These are phyloP conservation scores for Pteruthius melanotis DNA, from an alignment of 2,113 vertebrate genomes.

Conservation along the genomic window DNA sequence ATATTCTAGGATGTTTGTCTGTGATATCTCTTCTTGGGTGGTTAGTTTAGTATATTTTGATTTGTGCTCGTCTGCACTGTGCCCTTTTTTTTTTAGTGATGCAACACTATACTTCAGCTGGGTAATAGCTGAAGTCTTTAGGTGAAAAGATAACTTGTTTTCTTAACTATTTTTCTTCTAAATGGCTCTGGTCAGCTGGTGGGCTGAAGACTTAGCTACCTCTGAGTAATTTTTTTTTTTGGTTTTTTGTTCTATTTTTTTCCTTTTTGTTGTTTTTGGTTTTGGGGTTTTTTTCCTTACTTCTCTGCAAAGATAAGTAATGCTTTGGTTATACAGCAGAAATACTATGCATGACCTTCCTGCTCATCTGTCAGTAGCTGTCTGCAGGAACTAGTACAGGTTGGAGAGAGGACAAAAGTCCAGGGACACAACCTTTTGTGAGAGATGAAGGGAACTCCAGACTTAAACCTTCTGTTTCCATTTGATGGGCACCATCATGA, in stretches of 20 bases:
- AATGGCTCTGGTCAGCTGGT: background rate
- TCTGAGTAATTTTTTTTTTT: background rate
- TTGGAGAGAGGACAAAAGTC: rapidly evolving
- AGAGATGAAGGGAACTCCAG: background rate
- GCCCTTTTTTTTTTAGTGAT: background rate
- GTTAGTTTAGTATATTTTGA: background rate
- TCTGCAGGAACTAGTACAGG: background rate
- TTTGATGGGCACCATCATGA: background rate
- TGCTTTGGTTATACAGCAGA: background rate
- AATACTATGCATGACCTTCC: background rate
- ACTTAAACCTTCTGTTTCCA: background rate
- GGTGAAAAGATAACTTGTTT: background rate
- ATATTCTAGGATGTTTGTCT: background rate
- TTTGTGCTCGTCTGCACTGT: background rate
- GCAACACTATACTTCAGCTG: background rate
- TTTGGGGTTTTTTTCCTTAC: background rate
- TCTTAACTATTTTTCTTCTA: background rate
- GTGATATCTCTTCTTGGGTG: background rate
- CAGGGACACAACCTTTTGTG: background rate
- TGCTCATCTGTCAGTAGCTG: background rate
- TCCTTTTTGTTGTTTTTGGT: background rate
- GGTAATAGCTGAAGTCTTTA: background rate
- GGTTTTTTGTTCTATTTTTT: too few relatives aligned
- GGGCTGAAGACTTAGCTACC: background rate
- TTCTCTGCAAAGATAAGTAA: background rate